Evolutionary conservation across 2,888 invertebrate species (phyloP).

Genomic region (Acanthosepion esculentum): DNA sequence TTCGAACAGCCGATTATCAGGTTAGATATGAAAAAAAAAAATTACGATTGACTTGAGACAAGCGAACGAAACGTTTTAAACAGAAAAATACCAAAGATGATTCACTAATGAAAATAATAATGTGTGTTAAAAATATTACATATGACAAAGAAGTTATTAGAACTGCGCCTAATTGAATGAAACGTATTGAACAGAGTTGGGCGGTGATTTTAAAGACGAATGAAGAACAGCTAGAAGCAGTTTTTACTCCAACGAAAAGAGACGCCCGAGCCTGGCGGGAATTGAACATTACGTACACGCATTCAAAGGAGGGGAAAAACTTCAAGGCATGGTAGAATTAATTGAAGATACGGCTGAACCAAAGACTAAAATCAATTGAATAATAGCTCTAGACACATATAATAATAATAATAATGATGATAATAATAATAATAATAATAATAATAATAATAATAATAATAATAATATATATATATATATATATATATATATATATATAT

Average conservation of each 20-base stretch:
- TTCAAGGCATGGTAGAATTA: neutral
- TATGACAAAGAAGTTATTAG: neutral
- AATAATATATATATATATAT: neutral
- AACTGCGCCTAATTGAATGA: neutral
- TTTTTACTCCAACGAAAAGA: neutral
- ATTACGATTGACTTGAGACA: neutral
- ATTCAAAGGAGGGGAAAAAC: neutral
- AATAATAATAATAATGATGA: too few species aligned
- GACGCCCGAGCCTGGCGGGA: neutral
- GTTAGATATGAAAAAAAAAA: neutral
- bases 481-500: slow-evolving; percentile 20
- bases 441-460: too few species aligned
- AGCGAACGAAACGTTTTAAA: neutral
- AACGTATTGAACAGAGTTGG: neutral
- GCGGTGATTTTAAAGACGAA: neutral
- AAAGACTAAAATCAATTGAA: neutral
- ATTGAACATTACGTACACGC: neutral
- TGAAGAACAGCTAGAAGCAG: neutral
- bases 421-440: too few species aligned
- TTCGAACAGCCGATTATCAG: too few species aligned
- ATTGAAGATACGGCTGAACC: neutral
- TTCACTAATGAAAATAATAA: neutral
- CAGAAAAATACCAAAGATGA: neutral
- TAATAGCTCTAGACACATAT: too few species aligned
- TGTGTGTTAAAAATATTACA: neutral